Base-by-base conservation (phyloP, 2,888 invertebrate species). In the Agapostemon virescens region DNA sequence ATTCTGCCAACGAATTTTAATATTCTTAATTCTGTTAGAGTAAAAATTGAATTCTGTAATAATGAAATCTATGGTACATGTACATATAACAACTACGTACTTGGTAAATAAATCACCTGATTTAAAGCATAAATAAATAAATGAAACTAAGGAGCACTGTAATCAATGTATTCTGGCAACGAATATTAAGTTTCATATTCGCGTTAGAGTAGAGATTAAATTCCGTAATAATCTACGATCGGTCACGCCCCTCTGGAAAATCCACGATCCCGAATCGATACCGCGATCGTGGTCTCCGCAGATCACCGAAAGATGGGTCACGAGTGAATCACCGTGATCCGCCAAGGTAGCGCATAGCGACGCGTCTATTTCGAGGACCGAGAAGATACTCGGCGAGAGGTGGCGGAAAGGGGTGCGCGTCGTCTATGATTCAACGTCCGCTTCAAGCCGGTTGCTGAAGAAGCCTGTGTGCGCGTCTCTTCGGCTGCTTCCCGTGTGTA, bases 221-320 rank as follows among this genome's bases (percentile, higher is more conserved):
- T n/a, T n/a, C n/a, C n/a, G n/a, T n/a, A n/a, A n/a, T n/a, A n/a
- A n/a, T n/a, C n/a, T n/a, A n/a, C n/a, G 45, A 20, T 49, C n/a
- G 9, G 9, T 49, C 49, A n/a, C 9, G 49, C n/a, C n/a, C n/a
- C 49, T n/a, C 3, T 5, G 49, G n/a, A 49, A 11, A n/a, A 45
- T 45, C 13, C 52, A 11, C 9, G 52, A 23, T 13, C 23, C 17
- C 26, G 58, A 30, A 58, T 61, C 58, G 58, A 23, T 55, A 23
- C 55, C 23, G 55, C 55, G 49, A 55, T 52, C 52, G 55, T 66
- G 20, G 38, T 20, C 71, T 74, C 74, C 26, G 69, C 15, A 33
- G 79, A 84, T 87, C 81, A 61, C 64, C 77, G 80, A 86, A 89
- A 90, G 90, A 85, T 90, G 85, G 89, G 89, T 89, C 89, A 88